phyloP scores from a whole-genome alignment of 1,140 invertebrate species.

The Listronotus bonariensis region DNA sequence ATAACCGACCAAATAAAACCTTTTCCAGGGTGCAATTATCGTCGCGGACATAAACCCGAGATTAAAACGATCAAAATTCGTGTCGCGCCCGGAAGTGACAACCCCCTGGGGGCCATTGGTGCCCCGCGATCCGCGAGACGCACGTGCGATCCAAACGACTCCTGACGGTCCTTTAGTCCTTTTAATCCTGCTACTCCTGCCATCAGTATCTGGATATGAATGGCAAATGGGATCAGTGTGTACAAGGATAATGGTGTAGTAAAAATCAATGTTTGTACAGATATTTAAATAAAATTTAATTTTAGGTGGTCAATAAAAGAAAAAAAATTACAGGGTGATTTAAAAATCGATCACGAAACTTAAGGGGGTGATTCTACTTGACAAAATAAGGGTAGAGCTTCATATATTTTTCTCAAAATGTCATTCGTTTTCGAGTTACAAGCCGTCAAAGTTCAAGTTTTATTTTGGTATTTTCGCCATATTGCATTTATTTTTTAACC shows the following conservation, averaged over 20 bases:
- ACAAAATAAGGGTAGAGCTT: too few relatives aligned
- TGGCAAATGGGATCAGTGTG: constrained; percentile 5
- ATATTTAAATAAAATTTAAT: too few relatives aligned
- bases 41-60: constrained; percentile 27
- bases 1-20: constrained; percentile 2
- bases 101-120: constrained; percentile 13
- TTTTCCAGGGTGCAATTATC: constrained; percentile 18
- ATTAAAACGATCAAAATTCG: constrained; percentile 35
- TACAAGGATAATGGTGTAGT: not conserved
- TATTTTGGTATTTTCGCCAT: too few relatives aligned
- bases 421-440: too few relatives aligned
- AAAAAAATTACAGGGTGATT: too few relatives aligned
- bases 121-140: constrained; percentile 8
- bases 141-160: constrained; percentile 31
- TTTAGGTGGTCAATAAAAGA: too few relatives aligned
- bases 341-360: too few relatives aligned
- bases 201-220: constrained; percentile 21
- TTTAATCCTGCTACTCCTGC: constrained; percentile 6
- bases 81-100: constrained; percentile 21
- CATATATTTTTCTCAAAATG: too few relatives aligned
- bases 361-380: too few relatives aligned
- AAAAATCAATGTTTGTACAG: not conserved
- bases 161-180: constrained; percentile 19
- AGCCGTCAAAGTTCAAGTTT: too few relatives aligned
- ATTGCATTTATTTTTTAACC: too few relatives aligned